Conservation (phyloP, 23 tunicate genomes). For the Ascidia mentula region DNA sequence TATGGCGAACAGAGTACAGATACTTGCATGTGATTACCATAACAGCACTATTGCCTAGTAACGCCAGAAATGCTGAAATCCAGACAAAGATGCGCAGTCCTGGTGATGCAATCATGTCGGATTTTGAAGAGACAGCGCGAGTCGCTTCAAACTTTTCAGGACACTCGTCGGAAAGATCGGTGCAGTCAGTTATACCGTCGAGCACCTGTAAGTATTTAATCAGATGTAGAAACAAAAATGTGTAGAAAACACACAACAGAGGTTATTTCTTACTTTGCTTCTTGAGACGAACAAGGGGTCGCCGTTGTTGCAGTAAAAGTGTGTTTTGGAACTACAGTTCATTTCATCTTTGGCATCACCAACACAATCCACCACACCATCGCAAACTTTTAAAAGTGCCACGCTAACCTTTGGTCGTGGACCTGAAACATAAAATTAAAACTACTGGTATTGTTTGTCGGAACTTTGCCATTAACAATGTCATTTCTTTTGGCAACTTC, state of each 20-base stretch:
- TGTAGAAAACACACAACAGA: no score
- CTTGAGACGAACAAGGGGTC: not conserved
- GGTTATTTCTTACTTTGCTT: no score
- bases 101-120: slow-evolving; percentile 9
- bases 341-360: not conserved
- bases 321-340: not conserved
- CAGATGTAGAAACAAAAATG: no score
- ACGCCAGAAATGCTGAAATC: not conserved
- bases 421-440: not conserved
- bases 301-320: not conserved
- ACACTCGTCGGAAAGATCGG: slow-evolving; percentile 46
- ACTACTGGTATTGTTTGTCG: not conserved
- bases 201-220: no score
- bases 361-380: not conserved
- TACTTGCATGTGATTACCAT: not conserved
- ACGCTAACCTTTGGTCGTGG: slow-evolving; percentile 1
- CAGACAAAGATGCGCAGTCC: not conserved
- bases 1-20: slow-evolving; percentile 22
- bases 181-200: slow-evolving; percentile 35
- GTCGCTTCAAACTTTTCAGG: not conserved
- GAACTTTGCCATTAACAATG: not conserved
- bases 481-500: no score
- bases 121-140: not conserved
- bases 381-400: slow-evolving; percentile 8
- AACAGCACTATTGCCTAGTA: not conserved